Conservation (phyloP, 2,888 invertebrate genomes). For the Crossocerus cetratus region DNA sequence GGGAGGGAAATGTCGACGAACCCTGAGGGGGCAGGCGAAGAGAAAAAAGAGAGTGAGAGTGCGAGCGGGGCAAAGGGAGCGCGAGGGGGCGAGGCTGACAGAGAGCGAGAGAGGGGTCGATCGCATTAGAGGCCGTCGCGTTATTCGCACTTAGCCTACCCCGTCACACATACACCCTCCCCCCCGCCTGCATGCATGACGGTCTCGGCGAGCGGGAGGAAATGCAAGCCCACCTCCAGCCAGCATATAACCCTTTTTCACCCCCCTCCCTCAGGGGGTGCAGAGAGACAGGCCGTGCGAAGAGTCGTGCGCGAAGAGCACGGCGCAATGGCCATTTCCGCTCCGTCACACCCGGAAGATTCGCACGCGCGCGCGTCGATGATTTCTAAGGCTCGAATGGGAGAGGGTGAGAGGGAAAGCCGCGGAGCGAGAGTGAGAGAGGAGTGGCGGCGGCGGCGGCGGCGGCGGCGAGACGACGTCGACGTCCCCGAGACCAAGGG, state of each 20-base stretch:
- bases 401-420: slow-evolving; percentile 25
- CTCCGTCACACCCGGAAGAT: slow-evolving; percentile 66
- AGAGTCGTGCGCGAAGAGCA: slow-evolving; percentile 25
- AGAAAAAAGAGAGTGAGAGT: not conserved
- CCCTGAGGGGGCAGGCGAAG: not conserved
- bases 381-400: slow-evolving; percentile 54
- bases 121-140: slow-evolving; percentile 3
- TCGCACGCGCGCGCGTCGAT: slow-evolving; percentile 47
- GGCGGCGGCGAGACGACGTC: slow-evolving; percentile 9
- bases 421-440: not conserved
- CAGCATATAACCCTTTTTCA: not conserved
- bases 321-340: slow-evolving; percentile 67
- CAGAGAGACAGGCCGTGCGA: not conserved
- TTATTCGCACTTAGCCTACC: slow-evolving; percentile 1
- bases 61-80: no score
- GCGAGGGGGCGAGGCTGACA: not conserved
- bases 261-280: not conserved
- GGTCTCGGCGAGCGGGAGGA: not conserved
- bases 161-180: not conserved
- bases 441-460: not conserved
- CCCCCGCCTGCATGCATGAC: not conserved
- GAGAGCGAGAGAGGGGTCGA: not conserved
- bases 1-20: not conserved
- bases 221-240: not conserved
- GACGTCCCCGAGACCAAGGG: no score